These are phyloP conservation scores for Cyaniris semiargus DNA, from an alignment of 2,888 invertebrate genomes.

Conservation along the genomic window DNA sequence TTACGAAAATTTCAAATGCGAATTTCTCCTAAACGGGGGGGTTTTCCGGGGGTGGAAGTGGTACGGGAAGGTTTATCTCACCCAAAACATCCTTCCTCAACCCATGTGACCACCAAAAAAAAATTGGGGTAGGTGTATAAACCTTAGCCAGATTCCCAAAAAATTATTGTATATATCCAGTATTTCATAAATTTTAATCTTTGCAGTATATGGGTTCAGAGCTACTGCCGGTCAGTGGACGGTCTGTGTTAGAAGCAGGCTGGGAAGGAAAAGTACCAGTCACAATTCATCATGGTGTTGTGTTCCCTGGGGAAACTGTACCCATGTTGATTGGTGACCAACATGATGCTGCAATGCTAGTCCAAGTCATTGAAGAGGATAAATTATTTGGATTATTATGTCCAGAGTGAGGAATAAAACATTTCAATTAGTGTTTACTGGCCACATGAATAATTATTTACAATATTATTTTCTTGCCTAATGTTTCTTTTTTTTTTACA, in stretches of 20 bases:
- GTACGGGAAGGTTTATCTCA: too few relatives aligned
- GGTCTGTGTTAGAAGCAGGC: conserved; percentile 64
- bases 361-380: conserved; percentile 51
- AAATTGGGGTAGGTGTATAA: too few relatives aligned
- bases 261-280: conserved; percentile 64
- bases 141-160: too few relatives aligned
- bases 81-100: too few relatives aligned
- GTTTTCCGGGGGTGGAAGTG: too few relatives aligned
- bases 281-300: conserved; percentile 59
- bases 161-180: too few relatives aligned
- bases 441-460: background rate
- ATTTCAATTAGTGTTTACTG: background rate
- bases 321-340: conserved; percentile 63
- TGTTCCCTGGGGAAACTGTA: conserved; percentile 75
- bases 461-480: background rate
- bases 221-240: conserved; percentile 56
- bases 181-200: background rate
- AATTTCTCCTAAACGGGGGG: too few relatives aligned
- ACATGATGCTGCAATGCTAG: conserved; percentile 51
- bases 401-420: conserved; percentile 56
- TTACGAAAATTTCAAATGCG: too few relatives aligned
- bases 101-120: too few relatives aligned
- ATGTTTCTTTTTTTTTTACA: conserved; percentile 40
- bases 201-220: conserved; percentile 66
- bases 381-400: conserved; percentile 68